phyloP scores from a whole-genome alignment of 2,113 vertebrate species.

The Odocoileus hemionus region DNA sequence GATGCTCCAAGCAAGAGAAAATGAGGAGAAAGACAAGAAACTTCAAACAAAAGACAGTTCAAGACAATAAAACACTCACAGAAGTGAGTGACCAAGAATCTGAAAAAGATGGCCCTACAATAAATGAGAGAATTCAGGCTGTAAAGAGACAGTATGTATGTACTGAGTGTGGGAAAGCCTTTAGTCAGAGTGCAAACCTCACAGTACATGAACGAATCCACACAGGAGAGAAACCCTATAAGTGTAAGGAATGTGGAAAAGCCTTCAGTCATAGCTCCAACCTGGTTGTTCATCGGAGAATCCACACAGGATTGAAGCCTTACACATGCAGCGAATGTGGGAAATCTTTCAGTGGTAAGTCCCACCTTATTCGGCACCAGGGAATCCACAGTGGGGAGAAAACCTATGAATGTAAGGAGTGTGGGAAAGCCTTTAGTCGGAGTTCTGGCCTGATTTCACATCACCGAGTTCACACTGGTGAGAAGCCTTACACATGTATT shows the following conservation, averaged over 20 bases:
- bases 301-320: slow-evolving; percentile 73
- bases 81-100: not conserved
- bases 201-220: slow-evolving; percentile 63
- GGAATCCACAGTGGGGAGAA: slow-evolving; percentile 70
- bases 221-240: slow-evolving; percentile 68
- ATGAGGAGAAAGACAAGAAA: slow-evolving; percentile 52
- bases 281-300: slow-evolving; percentile 65
- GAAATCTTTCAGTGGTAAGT: slow-evolving; percentile 70
- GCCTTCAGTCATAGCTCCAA: slow-evolving; percentile 71
- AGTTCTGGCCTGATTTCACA: slow-evolving; percentile 74
- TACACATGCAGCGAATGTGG: slow-evolving; percentile 55
- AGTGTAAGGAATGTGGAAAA: slow-evolving; percentile 70
- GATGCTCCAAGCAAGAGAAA: slow-evolving; percentile 18
- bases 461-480: slow-evolving; percentile 74
- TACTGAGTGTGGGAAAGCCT: slow-evolving; percentile 66
- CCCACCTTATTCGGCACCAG: slow-evolving; percentile 71
- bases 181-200: slow-evolving; percentile 68
- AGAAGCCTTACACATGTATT: slow-evolving; percentile 73
- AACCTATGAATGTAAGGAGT: slow-evolving; percentile 65
- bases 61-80: not conserved
- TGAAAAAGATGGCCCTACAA: not conserved
- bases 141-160: slow-evolving; percentile 60
- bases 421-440: slow-evolving; percentile 75
- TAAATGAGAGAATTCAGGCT: not conserved
- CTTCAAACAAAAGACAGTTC: slow-evolving; percentile 22